Conservation (phyloP, 1,140 invertebrate genomes). For the Hyphantria cunea region DNA sequence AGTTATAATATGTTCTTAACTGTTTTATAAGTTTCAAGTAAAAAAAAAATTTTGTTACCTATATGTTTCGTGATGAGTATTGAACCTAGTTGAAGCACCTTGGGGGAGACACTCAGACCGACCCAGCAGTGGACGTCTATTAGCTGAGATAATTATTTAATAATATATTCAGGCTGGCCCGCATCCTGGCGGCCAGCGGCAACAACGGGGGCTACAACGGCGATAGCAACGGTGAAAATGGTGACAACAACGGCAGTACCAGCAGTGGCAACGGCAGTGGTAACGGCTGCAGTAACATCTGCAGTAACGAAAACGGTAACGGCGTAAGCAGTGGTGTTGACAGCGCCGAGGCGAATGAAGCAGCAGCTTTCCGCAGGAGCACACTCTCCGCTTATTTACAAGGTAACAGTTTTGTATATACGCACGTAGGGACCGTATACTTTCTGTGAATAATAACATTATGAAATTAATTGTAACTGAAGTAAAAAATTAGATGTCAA, state of each 20-base stretch:
- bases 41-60: too few species aligned
- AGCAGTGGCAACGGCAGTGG: slow-evolving; percentile 27
- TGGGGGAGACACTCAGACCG: too few species aligned
- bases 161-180: slow-evolving; percentile 49
- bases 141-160: too few species aligned
- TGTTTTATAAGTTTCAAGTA: too few species aligned
- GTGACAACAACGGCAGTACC: slow-evolving; percentile 84
- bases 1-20: too few species aligned
- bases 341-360: slow-evolving; percentile 81
- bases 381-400: slow-evolving; percentile 92
- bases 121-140: too few species aligned
- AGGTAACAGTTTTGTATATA: slow-evolving; percentile 50
- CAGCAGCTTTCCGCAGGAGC: slow-evolving; percentile 90
- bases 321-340: slow-evolving; percentile 68
- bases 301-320: slow-evolving; percentile 90
- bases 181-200: slow-evolving; percentile 61
- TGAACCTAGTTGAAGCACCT: too few species aligned
- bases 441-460: too few species aligned
- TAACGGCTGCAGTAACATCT: slow-evolving; percentile 7
- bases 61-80: too few species aligned
- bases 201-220: slow-evolving; percentile 2
- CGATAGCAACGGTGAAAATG: slow-evolving; percentile 84
- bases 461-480: too few species aligned
- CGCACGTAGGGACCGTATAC: too few species aligned
- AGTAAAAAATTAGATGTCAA: too few species aligned